Percentiles rank a stretch among this genome's conserved stretches.
These are phyloP conservation scores for Minunthozetes semirufus DNA, from an alignment of 2,888 invertebrate species.

Conservation along the genomic window DNA sequence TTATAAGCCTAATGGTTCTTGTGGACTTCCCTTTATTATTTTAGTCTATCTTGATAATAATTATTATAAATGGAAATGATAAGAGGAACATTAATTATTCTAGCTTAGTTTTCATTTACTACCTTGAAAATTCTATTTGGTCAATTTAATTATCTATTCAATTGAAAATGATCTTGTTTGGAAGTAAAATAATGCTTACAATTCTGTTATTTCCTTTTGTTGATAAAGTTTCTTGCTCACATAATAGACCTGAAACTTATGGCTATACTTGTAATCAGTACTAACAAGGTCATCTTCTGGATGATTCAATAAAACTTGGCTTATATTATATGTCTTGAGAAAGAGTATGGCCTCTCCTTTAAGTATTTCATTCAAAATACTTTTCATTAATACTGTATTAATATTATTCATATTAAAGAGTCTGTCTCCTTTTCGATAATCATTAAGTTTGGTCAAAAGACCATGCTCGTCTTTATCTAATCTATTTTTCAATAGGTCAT, in stretches of 20 bases:
- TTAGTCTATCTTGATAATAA: too few species aligned
- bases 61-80: too few species aligned
- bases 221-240: not conserved
- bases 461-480: too few species aligned
- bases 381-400: not conserved
- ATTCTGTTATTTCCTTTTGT: not conserved
- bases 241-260: not conserved
- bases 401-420: not conserved
- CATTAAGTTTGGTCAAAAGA: too few species aligned
- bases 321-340: not conserved
- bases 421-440: not conserved
- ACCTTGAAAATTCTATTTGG: too few species aligned
- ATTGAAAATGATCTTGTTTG: too few species aligned
- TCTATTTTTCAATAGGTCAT: not conserved
- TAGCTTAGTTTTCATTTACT: too few species aligned
- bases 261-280: not conserved
- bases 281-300: not conserved
- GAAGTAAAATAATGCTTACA: not conserved
- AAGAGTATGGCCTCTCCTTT: not conserved
- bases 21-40: too few species aligned
- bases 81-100: too few species aligned
- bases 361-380: not conserved
- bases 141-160: too few species aligned
- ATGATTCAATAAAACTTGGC: not conserved
- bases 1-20: too few species aligned